A percentile compares a stretch with the other conserved stretches of the same genome.
phyloP scores from a whole-genome alignment of 2,797 vertebrate genomes.

The Micromesistius poutassou region DNA sequence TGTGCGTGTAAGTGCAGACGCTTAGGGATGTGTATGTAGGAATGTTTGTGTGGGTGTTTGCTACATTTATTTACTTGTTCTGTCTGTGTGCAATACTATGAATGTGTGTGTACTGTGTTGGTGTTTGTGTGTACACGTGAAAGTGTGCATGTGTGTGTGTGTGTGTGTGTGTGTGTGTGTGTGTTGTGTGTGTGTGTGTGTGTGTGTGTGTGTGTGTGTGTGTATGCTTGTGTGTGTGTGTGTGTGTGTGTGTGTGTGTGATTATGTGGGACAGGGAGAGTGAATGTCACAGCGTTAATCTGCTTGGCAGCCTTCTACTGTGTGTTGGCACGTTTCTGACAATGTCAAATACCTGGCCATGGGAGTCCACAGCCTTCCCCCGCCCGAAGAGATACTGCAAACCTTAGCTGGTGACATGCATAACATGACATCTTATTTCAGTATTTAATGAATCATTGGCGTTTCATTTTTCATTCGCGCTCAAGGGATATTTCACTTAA shows the following conservation, averaged over 20 bases:
- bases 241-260: conserved; percentile 11
- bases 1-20: conserved; percentile 6
- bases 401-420: not conserved
- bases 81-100: conserved; percentile 17
- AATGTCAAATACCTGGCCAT: conserved; percentile 71
- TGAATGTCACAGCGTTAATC: conserved; percentile 67
- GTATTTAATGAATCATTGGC: not conserved
- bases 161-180: conserved; percentile 14
- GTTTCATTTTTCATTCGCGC: not conserved
- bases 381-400: conserved; percentile 19
- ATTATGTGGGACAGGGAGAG: conserved; percentile 29
- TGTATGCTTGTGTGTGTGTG: not conserved
- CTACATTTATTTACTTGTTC: conserved; percentile 5
- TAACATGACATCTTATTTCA: not conserved
- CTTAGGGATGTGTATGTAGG: conserved; percentile 5
- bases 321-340: conserved; percentile 62
- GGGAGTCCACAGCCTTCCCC: conserved; percentile 42
- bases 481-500: not conserved
- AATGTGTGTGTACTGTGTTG: conserved; percentile 5
- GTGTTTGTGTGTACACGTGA: conserved; percentile 2
- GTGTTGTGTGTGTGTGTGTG: conserved; percentile 14
- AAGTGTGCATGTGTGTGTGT: conserved; percentile 22
- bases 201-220: not conserved
- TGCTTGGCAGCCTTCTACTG: conserved; percentile 63
- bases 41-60: not conserved